Conservation (phyloP, 2,113 vertebrate species). For the Mesembrinibis cayennensis region DNA sequence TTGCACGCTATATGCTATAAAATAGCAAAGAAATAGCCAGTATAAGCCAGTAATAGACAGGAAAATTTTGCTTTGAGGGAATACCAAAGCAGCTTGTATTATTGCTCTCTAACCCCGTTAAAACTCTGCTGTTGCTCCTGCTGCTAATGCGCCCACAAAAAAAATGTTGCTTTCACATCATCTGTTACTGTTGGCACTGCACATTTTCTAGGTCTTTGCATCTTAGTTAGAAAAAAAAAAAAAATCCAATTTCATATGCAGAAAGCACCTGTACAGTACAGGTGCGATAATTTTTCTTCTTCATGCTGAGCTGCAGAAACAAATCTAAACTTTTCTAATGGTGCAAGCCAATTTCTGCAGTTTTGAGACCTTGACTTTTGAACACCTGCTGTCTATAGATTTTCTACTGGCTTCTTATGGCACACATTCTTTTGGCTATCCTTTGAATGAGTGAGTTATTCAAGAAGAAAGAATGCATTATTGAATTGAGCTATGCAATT, state of each 20-base stretch:
- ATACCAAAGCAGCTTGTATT: background rate
- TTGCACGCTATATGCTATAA: background rate
- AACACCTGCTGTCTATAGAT: background rate
- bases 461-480: background rate
- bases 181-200: background rate
- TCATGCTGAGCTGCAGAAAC: background rate
- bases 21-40: background rate
- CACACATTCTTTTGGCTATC: background rate
- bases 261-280: background rate
- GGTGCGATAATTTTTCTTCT: background rate
- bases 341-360: background rate
- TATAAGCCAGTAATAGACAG: background rate
- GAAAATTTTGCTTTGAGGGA: background rate
- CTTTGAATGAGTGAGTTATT: background rate
- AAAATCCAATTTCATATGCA: background rate
- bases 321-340: background rate
- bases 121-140: background rate
- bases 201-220: background rate
- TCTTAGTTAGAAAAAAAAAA: background rate
- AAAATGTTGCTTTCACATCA: background rate
- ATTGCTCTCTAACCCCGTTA: conserved; percentile 5
- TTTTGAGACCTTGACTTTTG: background rate
- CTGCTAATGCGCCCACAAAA: background rate
- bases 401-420: background rate
- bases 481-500: background rate